Percentiles rank a stretch among this genome's conserved stretches.
Conservation (phyloP, 2,888 invertebrate species). For the Conistra vaccinii region DNA sequence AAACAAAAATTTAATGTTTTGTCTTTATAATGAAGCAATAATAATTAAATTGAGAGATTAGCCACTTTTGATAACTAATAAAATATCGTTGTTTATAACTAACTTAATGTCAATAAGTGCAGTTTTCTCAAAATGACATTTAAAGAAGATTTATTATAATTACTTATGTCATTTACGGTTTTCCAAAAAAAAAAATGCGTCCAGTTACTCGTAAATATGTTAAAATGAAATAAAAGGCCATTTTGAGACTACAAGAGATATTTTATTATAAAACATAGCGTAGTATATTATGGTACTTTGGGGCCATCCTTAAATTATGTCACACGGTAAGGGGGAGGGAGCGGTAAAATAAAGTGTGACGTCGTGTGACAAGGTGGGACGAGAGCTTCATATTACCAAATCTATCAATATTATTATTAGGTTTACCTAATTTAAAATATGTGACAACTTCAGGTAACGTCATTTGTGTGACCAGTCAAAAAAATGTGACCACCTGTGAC, state of each 20-base stretch:
- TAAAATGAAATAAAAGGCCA: slow-evolving; percentile 53
- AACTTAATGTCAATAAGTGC: neutral
- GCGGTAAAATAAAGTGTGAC: no score
- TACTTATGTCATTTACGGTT: neutral
- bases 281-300: slow-evolving; percentile 30
- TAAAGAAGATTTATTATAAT: neutral
- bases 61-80: neutral
- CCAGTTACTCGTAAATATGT: slow-evolving; percentile 48
- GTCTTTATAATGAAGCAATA: slow-evolving; percentile 1
- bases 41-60: neutral
- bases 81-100: neutral
- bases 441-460: no score
- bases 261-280: slow-evolving; percentile 27
- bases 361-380: no score
- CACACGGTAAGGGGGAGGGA: no score
- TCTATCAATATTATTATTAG: no score
- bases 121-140: slow-evolving; percentile 1
- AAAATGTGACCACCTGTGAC: no score
- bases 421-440: no score
- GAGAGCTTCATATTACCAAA: no score
- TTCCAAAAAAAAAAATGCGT: slow-evolving; percentile 46
- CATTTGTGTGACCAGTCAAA: no score
- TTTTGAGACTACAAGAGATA: slow-evolving; percentile 61
- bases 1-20: no score
- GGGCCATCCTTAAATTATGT: no score